Evolutionary conservation across 2,113 vertebrate genomes (phyloP).

Genomic region (Tupaia chinensis): DNA sequence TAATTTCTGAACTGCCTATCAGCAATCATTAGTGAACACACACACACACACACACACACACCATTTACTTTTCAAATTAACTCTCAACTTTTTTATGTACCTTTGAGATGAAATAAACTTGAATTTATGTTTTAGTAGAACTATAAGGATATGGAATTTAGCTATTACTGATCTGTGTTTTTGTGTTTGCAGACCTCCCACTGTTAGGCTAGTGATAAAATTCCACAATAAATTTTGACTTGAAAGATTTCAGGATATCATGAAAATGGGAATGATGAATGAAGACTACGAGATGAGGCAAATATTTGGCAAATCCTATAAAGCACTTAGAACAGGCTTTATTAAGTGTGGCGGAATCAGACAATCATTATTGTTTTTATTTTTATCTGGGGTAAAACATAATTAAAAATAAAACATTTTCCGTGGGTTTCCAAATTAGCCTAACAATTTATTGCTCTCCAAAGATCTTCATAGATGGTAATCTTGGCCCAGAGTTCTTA

Average conservation of each 20-base stretch:
- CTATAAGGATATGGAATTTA: slow-evolving; percentile 52
- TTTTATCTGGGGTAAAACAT: slow-evolving; percentile 78
- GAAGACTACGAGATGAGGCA: slow-evolving; percentile 67
- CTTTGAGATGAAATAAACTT: slow-evolving; percentile 48
- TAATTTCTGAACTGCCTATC: neutral
- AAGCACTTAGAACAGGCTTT: slow-evolving; percentile 70
- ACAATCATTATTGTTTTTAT: slow-evolving; percentile 73
- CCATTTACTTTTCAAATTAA: slow-evolving; percentile 53
- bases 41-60: neutral
- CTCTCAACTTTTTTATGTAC: neutral
- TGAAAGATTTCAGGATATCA: slow-evolving; percentile 78
- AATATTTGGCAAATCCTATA: slow-evolving; percentile 74
- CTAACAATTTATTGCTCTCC: slow-evolving; percentile 69
- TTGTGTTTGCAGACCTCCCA: slow-evolving; percentile 69
- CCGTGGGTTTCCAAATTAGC: slow-evolving; percentile 71
- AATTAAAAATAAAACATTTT: slow-evolving; percentile 80
- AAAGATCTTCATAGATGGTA: slow-evolving; percentile 72
- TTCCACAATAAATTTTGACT: slow-evolving; percentile 78
- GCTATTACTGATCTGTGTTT: slow-evolving; percentile 60
- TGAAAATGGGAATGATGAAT: slow-evolving; percentile 70
- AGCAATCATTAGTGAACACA: neutral
- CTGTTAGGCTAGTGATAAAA: slow-evolving; percentile 74
- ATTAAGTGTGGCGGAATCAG: slow-evolving; percentile 68
- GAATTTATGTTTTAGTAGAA: slow-evolving; percentile 53
- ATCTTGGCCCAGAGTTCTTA: slow-evolving; percentile 66